phyloP scores from a whole-genome alignment of 2,888 invertebrate genomes.

The Drosophila greeni region DNA sequence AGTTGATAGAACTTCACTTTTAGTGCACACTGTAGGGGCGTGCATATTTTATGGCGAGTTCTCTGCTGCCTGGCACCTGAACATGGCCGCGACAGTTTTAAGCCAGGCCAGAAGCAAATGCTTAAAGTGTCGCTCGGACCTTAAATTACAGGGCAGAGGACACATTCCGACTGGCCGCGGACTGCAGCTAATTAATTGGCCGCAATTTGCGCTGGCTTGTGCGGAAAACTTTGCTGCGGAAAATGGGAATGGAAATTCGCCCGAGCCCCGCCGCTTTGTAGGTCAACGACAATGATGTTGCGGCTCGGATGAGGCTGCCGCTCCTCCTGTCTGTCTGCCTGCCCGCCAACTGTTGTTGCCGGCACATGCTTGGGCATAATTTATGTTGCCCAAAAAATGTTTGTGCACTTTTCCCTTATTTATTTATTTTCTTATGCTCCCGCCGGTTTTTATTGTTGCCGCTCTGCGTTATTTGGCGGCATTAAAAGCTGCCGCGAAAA shows the following conservation, averaged over 20 bases:
- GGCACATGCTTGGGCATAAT: slow-evolving; percentile 66
- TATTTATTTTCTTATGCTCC: slow-evolving; percentile 46
- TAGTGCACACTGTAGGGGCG: background rate
- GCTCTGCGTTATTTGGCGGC: slow-evolving; percentile 20
- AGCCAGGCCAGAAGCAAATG: slow-evolving; percentile 30
- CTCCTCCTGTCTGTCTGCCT: slow-evolving; percentile 3
- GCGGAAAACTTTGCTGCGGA: slow-evolving; percentile 55
- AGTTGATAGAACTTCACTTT: background rate
- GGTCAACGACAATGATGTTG: slow-evolving; percentile 49
- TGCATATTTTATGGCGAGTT: slow-evolving; percentile 19
- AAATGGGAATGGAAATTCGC: slow-evolving; percentile 40
- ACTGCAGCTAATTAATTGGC: slow-evolving; percentile 68
- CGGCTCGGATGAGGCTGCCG: slow-evolving; percentile 13
- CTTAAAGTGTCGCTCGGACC: slow-evolving; percentile 36
- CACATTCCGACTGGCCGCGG: slow-evolving; percentile 24
- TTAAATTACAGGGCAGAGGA: slow-evolving; percentile 47
- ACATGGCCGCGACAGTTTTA: slow-evolving; percentile 23
- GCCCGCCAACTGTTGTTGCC: slow-evolving; percentile 21
- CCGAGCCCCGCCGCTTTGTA: slow-evolving; percentile 44
- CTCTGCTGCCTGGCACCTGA: slow-evolving; percentile 3
- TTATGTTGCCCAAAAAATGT: slow-evolving; percentile 56
- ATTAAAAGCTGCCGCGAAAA: slow-evolving; percentile 46
- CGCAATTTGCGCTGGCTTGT: slow-evolving; percentile 57
- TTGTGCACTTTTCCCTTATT: slow-evolving; percentile 40
- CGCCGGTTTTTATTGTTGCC: slow-evolving; percentile 14